Base-by-base conservation (phyloP, 2,797 vertebrate species). In the Pitangus sulphuratus region DNA sequence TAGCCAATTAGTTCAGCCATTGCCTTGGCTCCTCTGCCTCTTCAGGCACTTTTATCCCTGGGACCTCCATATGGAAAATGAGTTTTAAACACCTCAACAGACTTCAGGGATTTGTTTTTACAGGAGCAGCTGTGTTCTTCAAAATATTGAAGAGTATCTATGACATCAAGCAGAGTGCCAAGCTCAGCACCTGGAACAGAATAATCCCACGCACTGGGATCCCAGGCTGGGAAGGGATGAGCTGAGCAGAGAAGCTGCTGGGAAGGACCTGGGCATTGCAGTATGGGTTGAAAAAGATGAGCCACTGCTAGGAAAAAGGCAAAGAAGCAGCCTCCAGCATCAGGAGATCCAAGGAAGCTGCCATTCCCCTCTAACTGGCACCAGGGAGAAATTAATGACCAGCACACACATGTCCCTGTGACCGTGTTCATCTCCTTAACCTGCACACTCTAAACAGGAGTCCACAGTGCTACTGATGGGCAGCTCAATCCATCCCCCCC, bases 381-480 rank as follows among this genome's bases (percentile, higher is more conserved):
- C 30, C 33, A 28, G 18, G 17, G 17, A 53, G 33, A 47, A 40
- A 50, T 30, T 24, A 74, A 39, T 9, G 35, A 39, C 9, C 79
- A 72, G 31, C 71, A 31, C 31, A 40, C 31, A 31, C 0, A 0
- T 40, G 47, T 44, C 7, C 0, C 56, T 3, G 42, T 20, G 35
- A 13, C 54, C 10, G 0, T 0, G 13, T 37, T 15, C 11, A 2
- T 24, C 62, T 81, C 54, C 72, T 74, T 77, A 45, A 33, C 87
- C 82, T n/a, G 24, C 37, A 5, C 0, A 0, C 31, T 45, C 70
- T 22, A 19, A 31, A 4, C 24, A 25, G 33, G 37, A 61, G 11
- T 4, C 35, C 58, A 2, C 3, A 1, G 1, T 18, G 1, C 8
- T 6, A 19, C 42, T 4, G 2, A 37, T 0, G 4, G 19, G 70